Percentiles rank a stretch among this genome's conserved stretches.
Conservation (phyloP, 2,888 invertebrate genomes). For the Archips xylosteana region DNA sequence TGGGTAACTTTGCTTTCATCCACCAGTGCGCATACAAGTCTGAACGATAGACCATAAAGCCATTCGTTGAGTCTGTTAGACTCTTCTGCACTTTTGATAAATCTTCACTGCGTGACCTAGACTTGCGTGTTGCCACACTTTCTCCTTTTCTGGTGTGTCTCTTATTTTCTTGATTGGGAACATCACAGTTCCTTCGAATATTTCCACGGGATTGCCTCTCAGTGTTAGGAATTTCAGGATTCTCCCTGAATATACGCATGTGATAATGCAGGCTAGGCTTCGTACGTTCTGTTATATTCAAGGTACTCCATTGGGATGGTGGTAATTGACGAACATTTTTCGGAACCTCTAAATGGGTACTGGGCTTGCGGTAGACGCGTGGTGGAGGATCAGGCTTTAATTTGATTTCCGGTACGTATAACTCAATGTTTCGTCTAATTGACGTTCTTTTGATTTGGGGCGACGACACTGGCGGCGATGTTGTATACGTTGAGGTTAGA, state of each 20-base stretch:
- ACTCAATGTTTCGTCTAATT: constrained; percentile 74
- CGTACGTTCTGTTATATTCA: constrained; percentile 77
- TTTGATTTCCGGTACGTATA: constrained; percentile 75
- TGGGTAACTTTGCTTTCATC: constrained; percentile 94
- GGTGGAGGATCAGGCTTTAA: constrained; percentile 79
- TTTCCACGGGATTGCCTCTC: constrained; percentile 68
- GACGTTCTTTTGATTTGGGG: constrained; percentile 82
- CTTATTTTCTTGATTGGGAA: constrained; percentile 62
- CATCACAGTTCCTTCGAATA: constrained; percentile 69
- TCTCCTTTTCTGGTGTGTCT: constrained; percentile 48
- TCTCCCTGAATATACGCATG: constrained; percentile 80
- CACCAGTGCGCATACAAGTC: constrained; percentile 97
- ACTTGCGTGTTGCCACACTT: constrained; percentile 63
- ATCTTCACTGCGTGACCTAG: constrained; percentile 80
- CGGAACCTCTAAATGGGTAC: constrained; percentile 77
- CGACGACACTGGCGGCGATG: constrained; percentile 75
- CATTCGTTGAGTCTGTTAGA: constrained; percentile 71
- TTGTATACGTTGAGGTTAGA: constrained; percentile 80
- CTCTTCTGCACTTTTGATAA: constrained; percentile 77
- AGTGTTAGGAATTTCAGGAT: constrained; percentile 55
- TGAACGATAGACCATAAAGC: constrained; percentile 89
- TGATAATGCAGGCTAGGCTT: constrained; percentile 83
- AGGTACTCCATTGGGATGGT: constrained; percentile 80
- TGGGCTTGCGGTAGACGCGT: constrained; percentile 77
- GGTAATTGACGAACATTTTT: constrained; percentile 77